Conservation (phyloP, 1,140 invertebrate genomes). For the Drosophila mayri region DNA sequence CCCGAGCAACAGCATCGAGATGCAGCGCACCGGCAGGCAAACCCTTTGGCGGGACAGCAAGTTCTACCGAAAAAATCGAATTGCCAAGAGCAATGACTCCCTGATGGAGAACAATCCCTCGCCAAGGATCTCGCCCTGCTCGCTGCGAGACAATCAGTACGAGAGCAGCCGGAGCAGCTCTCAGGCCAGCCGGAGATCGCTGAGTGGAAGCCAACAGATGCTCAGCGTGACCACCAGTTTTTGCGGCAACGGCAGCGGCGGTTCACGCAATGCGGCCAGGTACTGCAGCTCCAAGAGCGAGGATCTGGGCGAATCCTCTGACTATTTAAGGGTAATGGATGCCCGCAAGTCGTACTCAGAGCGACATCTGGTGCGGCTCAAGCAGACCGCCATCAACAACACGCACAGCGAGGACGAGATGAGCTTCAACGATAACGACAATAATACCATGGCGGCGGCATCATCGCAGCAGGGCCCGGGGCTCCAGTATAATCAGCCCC, state of each 20-base stretch:
- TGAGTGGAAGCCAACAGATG: constrained; percentile 75
- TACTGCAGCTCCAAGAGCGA: constrained; percentile 84
- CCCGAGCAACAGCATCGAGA: constrained; percentile 53
- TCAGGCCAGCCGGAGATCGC: constrained; percentile 64
- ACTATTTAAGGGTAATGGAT: constrained; percentile 80
- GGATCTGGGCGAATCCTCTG: constrained; percentile 72
- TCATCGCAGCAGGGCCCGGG: constrained; percentile 33
- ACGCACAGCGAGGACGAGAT: constrained; percentile 80
- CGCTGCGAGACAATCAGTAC: constrained; percentile 79
- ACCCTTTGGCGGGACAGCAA: constrained; percentile 84
- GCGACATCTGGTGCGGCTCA: constrained; percentile 76
- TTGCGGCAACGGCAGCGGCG: constrained; percentile 48
- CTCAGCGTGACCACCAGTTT: constrained; percentile 79
- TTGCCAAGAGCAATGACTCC: constrained; percentile 84
- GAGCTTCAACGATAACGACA: constrained; percentile 84
- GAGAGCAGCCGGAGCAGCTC: constrained; percentile 68
- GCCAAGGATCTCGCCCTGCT: constrained; percentile 72
- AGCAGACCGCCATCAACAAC: constrained; percentile 78
- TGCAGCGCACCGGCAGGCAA: constrained; percentile 71
- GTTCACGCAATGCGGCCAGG: constrained; percentile 37
- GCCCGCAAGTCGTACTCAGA: constrained; percentile 82
- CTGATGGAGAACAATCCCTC: constrained; percentile 79
- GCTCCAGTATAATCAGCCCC: constrained; percentile 33
- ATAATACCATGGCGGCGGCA: constrained; percentile 64
- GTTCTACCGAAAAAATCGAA: constrained; percentile 83